phyloP scores from a whole-genome alignment of 2,797 vertebrate species.

The Chelon auratus region DNA sequence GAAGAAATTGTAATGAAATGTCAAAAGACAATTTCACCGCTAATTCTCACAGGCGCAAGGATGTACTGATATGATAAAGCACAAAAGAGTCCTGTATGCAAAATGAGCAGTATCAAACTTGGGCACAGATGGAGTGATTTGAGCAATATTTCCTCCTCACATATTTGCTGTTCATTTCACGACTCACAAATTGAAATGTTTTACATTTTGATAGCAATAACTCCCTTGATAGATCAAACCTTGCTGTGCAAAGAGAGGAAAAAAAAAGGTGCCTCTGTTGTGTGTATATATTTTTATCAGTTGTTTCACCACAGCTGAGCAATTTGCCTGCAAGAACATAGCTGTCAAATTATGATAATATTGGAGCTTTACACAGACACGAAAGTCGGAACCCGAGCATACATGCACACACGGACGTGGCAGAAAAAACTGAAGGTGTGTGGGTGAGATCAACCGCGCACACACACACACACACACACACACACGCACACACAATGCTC shows the following conservation, averaged over 20 bases:
- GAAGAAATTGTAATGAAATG: slow-evolving; percentile 62
- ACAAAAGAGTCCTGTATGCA: slow-evolving; percentile 35
- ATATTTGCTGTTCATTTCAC: slow-evolving; percentile 61
- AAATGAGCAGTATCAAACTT: slow-evolving; percentile 57
- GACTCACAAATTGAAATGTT: slow-evolving; percentile 63
- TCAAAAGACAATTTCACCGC: slow-evolving; percentile 52
- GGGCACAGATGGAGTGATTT: slow-evolving; percentile 69
- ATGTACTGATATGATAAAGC: slow-evolving; percentile 57
- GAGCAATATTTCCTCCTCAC: slow-evolving; percentile 46
- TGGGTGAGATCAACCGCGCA: slow-evolving; percentile 31
- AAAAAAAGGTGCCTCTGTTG: slow-evolving; percentile 25
- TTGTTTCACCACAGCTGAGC: slow-evolving; percentile 77
- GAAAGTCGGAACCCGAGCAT: slow-evolving; percentile 18
- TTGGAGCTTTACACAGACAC: slow-evolving; percentile 35
- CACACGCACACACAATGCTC: slow-evolving; percentile 53
- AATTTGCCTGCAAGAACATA: slow-evolving; percentile 57
- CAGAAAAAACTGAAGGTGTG: slow-evolving; percentile 24
- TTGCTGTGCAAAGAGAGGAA: slow-evolving; percentile 24
- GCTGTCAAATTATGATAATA: slow-evolving; percentile 68
- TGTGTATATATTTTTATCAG: slow-evolving; percentile 56
- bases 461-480: slow-evolving; percentile 53
- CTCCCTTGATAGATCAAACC: slow-evolving; percentile 61
- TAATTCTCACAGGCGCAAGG: slow-evolving; percentile 57
- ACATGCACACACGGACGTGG: slow-evolving; percentile 23
- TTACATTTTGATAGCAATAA: slow-evolving; percentile 76